Base-by-base conservation (phyloP, 2,888 invertebrate genomes). In the Leptinotarsa peninsularis region DNA sequence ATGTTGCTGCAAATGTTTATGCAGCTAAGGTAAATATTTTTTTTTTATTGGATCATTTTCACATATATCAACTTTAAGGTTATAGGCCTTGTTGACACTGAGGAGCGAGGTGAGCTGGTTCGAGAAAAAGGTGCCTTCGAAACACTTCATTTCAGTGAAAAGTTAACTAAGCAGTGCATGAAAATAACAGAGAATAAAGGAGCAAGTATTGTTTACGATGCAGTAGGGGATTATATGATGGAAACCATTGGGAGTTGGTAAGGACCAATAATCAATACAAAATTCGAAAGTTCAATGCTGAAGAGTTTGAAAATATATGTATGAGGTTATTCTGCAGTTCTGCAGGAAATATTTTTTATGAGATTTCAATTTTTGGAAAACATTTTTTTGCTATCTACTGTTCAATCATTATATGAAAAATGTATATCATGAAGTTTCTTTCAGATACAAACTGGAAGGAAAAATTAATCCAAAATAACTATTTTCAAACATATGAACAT, bases 1-100 rank as follows among this genome's bases (percentile, higher is more conserved):
- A 94, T 87, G 89, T 94, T 66, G 93, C 93, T 60, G 90, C 92
- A 15, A 93, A 92, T 86, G 90, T 93, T 67, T 93, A 91, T 83
- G 91, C 91, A 84, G 91, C 93, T 49, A 91, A 92, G 88, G 93
- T 93, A 83, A 63, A n/a, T 1, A 5, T 33, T 43, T 63, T 63
- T n/a, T 15, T 58, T 58, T 23, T 4, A 58, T 18, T 18, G 2
- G n/a, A 2, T 23, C 21, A 67, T 21, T 67, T 23, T 21, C 4
- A 23, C 49, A 49, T 13, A 1, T 4, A 71, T 14, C 10, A 66
- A 60, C n/a, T 67, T 68, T 73, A 43, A 93, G 92, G 93, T 93
- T 4, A 92, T 94, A 81, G 93, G 91, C n/a, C 91, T 93, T n/a
- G 92, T 92, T 77, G 91, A 91, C 58, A 90, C 91, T 0, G 92